Base-by-base conservation (phyloP, 2,888 invertebrate genomes). In the Chironomus tentans region DNA sequence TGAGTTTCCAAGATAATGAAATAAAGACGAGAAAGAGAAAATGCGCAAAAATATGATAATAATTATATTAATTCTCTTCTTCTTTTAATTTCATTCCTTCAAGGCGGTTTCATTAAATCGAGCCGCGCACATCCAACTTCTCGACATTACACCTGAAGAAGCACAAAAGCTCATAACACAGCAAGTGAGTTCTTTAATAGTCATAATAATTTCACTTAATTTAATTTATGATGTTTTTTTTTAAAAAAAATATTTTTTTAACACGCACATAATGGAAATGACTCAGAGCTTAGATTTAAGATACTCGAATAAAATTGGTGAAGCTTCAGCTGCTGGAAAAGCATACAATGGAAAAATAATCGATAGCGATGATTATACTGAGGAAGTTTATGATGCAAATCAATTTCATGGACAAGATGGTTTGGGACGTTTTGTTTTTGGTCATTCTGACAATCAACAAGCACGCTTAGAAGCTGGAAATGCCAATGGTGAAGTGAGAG, bases 331-430 rank as follows among this genome's bases (percentile, higher is more conserved):
- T 47, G 81, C 81, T 76, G 80, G 81, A 2, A 81, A 82, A 77
- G 82, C 82, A 77, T 82, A 82, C 73, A 80, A 81, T 47, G 84
- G 84, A 1, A 83, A 85, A n/a, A 87, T 87, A 80, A 87, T 88
- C 77, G 85, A 88, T 68, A 87, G 90, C 81, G 87, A 89, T 5
- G 88, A 90, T 65, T 90, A 88, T 77, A 84, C 89, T 61, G 91
- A 91, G 82, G 90, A 91, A 82, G 89, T 90, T 7, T 91, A 90
- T 81, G 85, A 89, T 77, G 90, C 91, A 0, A 86, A 88, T 77
- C 91, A 91, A 80, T 91, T 87, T 81, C 91, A 91, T 80, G 91
- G 91, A 0, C 91, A 91, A 81, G 88, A 88, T 78, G 88, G 88
- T n/a, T 82, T 88, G 69, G 92, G 92, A 1, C 88, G 89, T 15